These are phyloP conservation scores for Corythaeola cristata DNA, from an alignment of 2,113 vertebrate species.

Conservation along the genomic window DNA sequence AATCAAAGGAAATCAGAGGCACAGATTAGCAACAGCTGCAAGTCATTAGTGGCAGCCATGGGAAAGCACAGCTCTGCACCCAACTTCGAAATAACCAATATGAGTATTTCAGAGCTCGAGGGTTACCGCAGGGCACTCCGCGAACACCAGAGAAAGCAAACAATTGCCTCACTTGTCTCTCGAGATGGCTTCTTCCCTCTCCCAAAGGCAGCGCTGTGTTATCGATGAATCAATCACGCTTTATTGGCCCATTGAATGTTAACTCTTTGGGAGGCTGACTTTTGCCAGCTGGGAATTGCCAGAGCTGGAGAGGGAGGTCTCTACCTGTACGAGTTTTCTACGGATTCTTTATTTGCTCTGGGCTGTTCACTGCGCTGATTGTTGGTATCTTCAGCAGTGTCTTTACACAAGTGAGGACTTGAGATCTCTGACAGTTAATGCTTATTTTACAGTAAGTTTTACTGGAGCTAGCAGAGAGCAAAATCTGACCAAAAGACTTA, in stretches of 20 bases:
- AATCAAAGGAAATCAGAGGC: slow-evolving; percentile 87
- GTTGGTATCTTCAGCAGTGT: neutral
- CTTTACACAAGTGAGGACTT: neutral
- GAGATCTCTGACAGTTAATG: neutral
- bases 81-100: slow-evolving; percentile 81
- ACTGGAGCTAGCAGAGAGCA: neutral
- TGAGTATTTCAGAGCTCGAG: slow-evolving; percentile 75
- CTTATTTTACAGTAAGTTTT: slow-evolving; percentile 5
- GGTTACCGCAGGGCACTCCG: slow-evolving; percentile 78
- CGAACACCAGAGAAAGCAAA: slow-evolving; percentile 69
- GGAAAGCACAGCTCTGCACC: slow-evolving; percentile 83
- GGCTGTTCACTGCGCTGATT: neutral
- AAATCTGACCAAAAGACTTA: slow-evolving; percentile 56
- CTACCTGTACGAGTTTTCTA: neutral
- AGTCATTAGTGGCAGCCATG: slow-evolving; percentile 86
- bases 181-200: slow-evolving; percentile 48
- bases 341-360: neutral
- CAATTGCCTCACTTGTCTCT: slow-evolving; percentile 81
- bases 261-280: slow-evolving; percentile 14
- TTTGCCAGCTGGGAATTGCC: neutral
- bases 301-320: neutral
- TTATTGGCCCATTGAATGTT: neutral
- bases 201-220: neutral
- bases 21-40: slow-evolving; percentile 87
- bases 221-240: slow-evolving; percentile 51